These are phyloP conservation scores for Steinernema carpocapsae DNA, from an alignment of 2,888 invertebrate genomes.

Conservation along the genomic window DNA sequence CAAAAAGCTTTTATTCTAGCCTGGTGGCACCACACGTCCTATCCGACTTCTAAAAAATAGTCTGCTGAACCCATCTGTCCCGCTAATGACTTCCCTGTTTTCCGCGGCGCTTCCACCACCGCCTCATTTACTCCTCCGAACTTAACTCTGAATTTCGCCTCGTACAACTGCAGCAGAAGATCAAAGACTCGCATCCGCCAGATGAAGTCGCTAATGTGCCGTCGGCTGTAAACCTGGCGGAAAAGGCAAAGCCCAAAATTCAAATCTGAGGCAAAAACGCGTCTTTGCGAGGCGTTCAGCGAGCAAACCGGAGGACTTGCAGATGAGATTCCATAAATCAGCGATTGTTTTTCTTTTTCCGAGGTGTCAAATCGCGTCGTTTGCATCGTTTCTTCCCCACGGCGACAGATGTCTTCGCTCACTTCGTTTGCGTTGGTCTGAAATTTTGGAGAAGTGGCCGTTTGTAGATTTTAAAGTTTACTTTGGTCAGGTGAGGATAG, in stretches of 20 bases:
- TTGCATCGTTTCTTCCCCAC: background rate
- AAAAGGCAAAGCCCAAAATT: background rate
- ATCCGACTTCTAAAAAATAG: background rate
- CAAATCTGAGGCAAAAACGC: background rate
- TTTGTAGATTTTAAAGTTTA: too few relatives aligned
- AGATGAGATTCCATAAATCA: conserved; percentile 23
- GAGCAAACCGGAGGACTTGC: conserved; percentile 5
- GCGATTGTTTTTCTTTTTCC: conserved; percentile 3
- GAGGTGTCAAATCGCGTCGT: conserved; percentile 24
- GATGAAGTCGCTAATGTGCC: background rate
- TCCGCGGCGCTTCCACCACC: conserved; percentile 5
- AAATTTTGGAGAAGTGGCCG: background rate
- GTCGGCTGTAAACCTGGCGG: background rate
- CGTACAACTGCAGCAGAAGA: conserved; percentile 11
- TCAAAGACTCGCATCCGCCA: conserved; percentile 21
- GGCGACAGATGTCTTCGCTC: background rate
- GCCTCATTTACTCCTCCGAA: background rate
- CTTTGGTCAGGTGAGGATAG: too few relatives aligned
- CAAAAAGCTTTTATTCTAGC: too few relatives aligned
- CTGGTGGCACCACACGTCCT: too few relatives aligned
- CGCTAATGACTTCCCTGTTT: conserved; percentile 4
- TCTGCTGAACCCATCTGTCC: conserved; percentile 1
- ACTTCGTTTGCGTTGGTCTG: background rate
- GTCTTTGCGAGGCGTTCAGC: background rate
- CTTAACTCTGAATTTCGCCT: too few relatives aligned